Evolutionary conservation across 2,113 vertebrate species (phyloP).

Genomic region (Megaptera novaeangliae): DNA sequence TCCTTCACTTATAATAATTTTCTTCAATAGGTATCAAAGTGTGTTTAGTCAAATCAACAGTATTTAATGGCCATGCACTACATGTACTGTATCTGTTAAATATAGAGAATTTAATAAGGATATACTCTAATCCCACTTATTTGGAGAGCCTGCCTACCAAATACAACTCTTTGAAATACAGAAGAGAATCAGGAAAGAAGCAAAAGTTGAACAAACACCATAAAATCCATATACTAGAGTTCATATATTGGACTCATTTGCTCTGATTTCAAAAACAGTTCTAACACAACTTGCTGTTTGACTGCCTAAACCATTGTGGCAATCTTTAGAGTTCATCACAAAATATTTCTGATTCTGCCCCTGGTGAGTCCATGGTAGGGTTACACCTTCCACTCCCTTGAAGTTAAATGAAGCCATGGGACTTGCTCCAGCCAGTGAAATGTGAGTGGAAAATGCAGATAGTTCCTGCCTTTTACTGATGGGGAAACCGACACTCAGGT

Average conservation of each 20-base stretch:
- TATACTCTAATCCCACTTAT: not conserved
- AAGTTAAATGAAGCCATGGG: not conserved
- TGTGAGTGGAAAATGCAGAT: not conserved
- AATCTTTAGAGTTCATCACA: not conserved
- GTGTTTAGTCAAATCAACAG: slow-evolving; percentile 1
- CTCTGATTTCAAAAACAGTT: not conserved
- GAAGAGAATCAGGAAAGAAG: not conserved
- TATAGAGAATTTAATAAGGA: not conserved
- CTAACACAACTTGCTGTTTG: not conserved
- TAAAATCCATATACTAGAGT: not conserved
- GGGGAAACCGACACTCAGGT: not conserved
- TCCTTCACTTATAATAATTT: not conserved
- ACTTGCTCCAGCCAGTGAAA: not conserved
- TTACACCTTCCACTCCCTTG: not conserved
- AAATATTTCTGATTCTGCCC: not conserved
- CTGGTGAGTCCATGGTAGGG: not conserved
- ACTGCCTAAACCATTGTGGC: not conserved
- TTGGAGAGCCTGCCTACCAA: not conserved
- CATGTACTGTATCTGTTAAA: not conserved
- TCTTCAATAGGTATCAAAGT: not conserved
- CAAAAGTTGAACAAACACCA: not conserved
- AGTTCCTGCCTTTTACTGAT: not conserved
- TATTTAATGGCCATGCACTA: not conserved
- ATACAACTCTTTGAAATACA: not conserved
- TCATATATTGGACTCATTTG: not conserved